These are phyloP conservation scores for Halcyon senegalensis DNA, from an alignment of 2,113 vertebrate genomes.

Conservation along the genomic window DNA sequence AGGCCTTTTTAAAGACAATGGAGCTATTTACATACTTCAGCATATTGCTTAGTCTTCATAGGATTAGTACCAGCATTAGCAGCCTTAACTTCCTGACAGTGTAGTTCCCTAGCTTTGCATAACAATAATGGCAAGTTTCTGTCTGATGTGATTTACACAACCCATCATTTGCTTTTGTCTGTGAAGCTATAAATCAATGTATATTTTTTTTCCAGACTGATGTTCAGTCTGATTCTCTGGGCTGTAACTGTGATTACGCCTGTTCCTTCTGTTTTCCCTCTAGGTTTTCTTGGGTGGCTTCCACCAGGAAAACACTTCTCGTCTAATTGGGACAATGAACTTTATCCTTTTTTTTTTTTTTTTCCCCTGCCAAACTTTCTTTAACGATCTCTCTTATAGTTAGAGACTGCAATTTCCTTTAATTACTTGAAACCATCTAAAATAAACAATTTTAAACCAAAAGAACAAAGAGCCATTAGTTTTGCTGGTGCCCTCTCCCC, in stretches of 20 bases:
- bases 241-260: not conserved
- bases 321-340: slow-evolving; percentile 16
- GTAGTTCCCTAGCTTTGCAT: slow-evolving; percentile 12
- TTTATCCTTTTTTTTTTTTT: not conserved
- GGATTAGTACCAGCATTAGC: not conserved
- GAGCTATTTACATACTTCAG: not conserved
- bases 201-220: not conserved
- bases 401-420: slow-evolving; percentile 34
- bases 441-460: slow-evolving; percentile 46
- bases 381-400: not conserved
- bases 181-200: slow-evolving; percentile 25
- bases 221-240: not conserved
- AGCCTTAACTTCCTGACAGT: not conserved
- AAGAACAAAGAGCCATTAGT: slow-evolving; percentile 5
- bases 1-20: not conserved
- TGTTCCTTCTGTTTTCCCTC: not conserved
- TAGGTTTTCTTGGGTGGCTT: slow-evolving; percentile 21
- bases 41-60: not conserved
- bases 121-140: slow-evolving; percentile 10
- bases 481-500: not conserved
- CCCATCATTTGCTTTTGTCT: slow-evolving; percentile 27
- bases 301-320: slow-evolving; percentile 9
- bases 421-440: slow-evolving; percentile 28
- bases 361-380: slow-evolving; percentile 3
- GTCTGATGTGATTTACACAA: slow-evolving; percentile 27